A percentile compares a stretch with the other conserved stretches of the same genome.
Evolutionary conservation across 37 sponge, comb jelly and placozoan genomes (phyloP).

Genomic region (Beroe forskalii): DNA sequence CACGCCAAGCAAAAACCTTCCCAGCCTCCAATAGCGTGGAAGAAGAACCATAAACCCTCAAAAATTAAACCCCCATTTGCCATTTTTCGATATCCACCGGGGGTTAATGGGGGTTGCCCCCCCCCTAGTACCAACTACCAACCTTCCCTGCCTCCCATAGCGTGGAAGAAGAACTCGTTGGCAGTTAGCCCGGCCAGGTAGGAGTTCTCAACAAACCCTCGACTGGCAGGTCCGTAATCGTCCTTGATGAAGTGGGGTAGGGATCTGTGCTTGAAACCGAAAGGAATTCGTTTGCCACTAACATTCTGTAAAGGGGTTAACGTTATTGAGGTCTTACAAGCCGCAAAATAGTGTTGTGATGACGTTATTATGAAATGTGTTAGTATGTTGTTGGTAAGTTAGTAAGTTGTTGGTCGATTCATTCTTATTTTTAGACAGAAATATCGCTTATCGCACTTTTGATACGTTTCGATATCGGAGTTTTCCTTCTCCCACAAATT

Average conservation of each 20-base stretch:
- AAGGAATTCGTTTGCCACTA: conserved; percentile 98
- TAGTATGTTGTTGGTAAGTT: background rate
- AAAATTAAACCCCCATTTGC: no score
- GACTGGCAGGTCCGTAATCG: conserved; percentile 98
- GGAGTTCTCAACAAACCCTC: conserved; percentile 99
- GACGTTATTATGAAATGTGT: background rate
- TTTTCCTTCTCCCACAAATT: no score
- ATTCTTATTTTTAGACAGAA: no score
- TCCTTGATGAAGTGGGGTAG: conserved; percentile 99
- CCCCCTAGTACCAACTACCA: no score
- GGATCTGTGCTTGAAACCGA: conserved; percentile 96
- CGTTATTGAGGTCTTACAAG: no score
- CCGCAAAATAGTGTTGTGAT: background rate
- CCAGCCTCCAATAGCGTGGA: conserved; percentile 99
- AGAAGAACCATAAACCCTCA: no score
- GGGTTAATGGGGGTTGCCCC: no score
- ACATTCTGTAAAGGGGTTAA: conserved; percentile 85
- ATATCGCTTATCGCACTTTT: no score
- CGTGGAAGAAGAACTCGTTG: conserved; percentile 99
- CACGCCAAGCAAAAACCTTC: conserved; percentile 13
- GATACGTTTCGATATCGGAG: no score
- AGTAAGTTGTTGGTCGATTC: no score
- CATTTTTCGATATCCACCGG: no score
- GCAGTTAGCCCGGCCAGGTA: conserved; percentile 98
- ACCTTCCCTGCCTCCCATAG: conserved; percentile 93